Evolutionary conservation across 2,888 invertebrate species (phyloP), one percentile per base, ranked within the genome.

Genomic region (Lasiommata megera): DNA sequence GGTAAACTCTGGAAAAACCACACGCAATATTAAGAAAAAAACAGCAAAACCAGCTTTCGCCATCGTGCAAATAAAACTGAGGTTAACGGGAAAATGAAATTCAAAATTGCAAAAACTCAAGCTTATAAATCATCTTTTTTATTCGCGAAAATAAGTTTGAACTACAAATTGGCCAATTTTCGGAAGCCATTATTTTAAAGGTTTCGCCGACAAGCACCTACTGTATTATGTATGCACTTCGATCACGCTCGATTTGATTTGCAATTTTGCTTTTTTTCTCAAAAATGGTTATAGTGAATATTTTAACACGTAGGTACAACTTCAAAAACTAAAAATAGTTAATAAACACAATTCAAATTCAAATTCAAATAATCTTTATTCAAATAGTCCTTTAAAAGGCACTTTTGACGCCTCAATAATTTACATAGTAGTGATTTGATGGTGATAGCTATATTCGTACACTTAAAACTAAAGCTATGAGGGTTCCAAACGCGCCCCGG

Each of bases 111-210:
- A 17, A 40, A 40, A 54, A 18, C 40, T 9, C 41, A 41, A 63
- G 66, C 17, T 11, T 58, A 17, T 44, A 60, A 54, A 52, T 54
- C 18, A 46, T 61, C n/a, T n/a, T 56, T 58, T 58, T 61, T 56
- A 56, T 61, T 51, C 54, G 51, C 57, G 51, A 46, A 66, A 68
- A 66, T 64, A 56, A 58, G 66, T 70, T 69, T 69, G 63, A 61
- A 60, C 50, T 59, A 57, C 41, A 65, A 71, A 69, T 65, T 64
- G 67, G 41, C 54, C 50, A 64, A 63, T 68, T 56, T 56, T 51
- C 29, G 48, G 43, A 34, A 29, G 23, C 37, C 36, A 34, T 61
- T 53, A 23, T 14, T 40, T 44, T 52, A 40, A 44, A 17, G 37
- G 36, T 44, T 57, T 36, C 43, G 37, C 50, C 48, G 51, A 8